Base-by-base conservation (phyloP, 2,797 vertebrate genomes). In the Threskiornis aethiopicus region DNA sequence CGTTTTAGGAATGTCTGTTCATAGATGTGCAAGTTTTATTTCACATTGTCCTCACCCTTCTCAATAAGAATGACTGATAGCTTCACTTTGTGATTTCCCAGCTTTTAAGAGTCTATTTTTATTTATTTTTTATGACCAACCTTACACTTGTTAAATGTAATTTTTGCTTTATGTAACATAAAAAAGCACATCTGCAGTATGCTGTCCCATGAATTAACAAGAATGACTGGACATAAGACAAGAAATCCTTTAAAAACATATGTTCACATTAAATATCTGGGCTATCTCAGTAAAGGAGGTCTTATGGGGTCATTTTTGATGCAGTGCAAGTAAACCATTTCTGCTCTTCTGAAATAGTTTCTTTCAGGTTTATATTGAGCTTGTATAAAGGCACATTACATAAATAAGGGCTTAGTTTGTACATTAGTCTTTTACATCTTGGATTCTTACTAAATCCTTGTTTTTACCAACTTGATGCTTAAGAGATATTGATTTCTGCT, bases 381-480 rank as follows among this genome's bases (percentile, higher is more conserved):
- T 92, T 73, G 41, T 97, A 93, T 93, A 94, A 97, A 62, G 75
- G 95, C 94, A 70, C 96, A 93, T 97, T 97, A 97, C 95, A 96
- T 97, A 98, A 98, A 96, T 96, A 97, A 98, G 96, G 97, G 97
- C 97, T 98, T 98, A 98, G 97, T 95, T 95, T 97, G 72, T 89
- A 96, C 96, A 79, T 97, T 96, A 94, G 97, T 97, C 87, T 97
- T 98, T 98, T 97, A 97, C 95, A 97, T 98, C 94, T 96, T 91
- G 86, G 93, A 97, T 96, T 97, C 96, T 96, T 95, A 82, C 90
- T 97, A 98, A 98, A 98, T 98, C 98, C 98, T 97, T 96, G 93
- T 89, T 98, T 98, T 98, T 97, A 97, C 95, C 94, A 96, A 96
- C 97, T 94, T 93, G 96, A 94, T 98, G 96, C 97, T 97, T 97